Percentiles rank a stretch among this genome's conserved stretches.
Conservation (phyloP, 1,140 invertebrate species). For the Bombus breviceps region DNA sequence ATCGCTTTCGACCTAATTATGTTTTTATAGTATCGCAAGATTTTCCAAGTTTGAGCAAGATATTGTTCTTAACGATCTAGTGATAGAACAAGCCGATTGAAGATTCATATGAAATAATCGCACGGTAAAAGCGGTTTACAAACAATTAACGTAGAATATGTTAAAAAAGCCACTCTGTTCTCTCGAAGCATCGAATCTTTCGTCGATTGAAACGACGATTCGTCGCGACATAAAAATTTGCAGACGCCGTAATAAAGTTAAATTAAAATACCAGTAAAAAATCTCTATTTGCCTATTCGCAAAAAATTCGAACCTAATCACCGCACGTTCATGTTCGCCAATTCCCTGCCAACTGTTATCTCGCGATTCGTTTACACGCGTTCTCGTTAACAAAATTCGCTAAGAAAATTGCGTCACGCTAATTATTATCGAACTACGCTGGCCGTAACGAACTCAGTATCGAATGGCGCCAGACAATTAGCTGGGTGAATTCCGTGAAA, state of each 20-base stretch:
- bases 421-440: constrained; percentile 66
- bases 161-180: no score
- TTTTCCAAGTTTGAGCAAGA: neutral
- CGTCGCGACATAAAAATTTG: no score
- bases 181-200: no score
- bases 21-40: neutral
- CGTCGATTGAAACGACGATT: no score
- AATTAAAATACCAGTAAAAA: no score
- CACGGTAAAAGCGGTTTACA: no score
- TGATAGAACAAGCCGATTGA: no score
- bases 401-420: constrained; percentile 53
- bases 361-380: neutral
- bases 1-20: neutral
- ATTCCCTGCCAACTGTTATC: neutral
- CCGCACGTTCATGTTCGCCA: neutral
- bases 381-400: neutral
- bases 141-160: no score
- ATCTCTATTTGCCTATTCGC: neutral
- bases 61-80: neutral
- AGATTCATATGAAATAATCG: no score
- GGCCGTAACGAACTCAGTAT: constrained; percentile 48
- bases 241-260: no score
- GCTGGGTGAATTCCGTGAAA: constrained; percentile 73
- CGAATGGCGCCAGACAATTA: constrained; percentile 76
- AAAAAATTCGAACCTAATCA: neutral